Evolutionary conservation across 2,797 vertebrate species (phyloP).

Genomic region (Hydrolagus colliei): DNA sequence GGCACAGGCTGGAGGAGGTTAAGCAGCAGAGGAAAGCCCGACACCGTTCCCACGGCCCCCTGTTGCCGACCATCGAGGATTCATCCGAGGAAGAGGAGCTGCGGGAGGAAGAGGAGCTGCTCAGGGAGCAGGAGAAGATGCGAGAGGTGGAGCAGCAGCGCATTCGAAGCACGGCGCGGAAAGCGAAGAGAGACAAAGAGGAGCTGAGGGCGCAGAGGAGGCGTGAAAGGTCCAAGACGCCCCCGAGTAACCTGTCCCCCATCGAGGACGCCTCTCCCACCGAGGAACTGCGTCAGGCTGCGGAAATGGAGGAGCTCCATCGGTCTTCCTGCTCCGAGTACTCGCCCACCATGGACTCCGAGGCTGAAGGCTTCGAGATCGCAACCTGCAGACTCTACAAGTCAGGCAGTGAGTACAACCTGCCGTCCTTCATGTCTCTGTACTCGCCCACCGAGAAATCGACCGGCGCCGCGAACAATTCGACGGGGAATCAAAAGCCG

Average conservation of each 20-base stretch:
- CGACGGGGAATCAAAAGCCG: conserved; percentile 66
- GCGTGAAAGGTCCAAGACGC: conserved; percentile 93
- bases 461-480: conserved; percentile 57
- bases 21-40: conserved; percentile 97
- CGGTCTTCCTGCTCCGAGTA: conserved; percentile 97
- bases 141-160: conserved; percentile 95
- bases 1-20: conserved; percentile 88
- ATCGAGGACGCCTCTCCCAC: conserved; percentile 97
- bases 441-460: conserved; percentile 88
- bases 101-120: conserved; percentile 92
- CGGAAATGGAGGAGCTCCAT: conserved; percentile 98
- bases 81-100: conserved; percentile 97
- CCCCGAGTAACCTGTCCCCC: conserved; percentile 95
- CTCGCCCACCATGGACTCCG: conserved; percentile 91
- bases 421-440: conserved; percentile 93
- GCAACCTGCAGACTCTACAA: conserved; percentile 84
- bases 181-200: conserved; percentile 95
- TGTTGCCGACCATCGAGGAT: conserved; percentile 95
- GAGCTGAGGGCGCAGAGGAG: conserved; percentile 92
- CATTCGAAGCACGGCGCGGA: conserved; percentile 90
- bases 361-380: conserved; percentile 85
- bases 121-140: conserved; percentile 96
- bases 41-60: conserved; percentile 89
- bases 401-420: conserved; percentile 92
- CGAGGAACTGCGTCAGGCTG: conserved; percentile 91